Base-by-base conservation (phyloP, 2,888 invertebrate species). In the Anaspis maculata region DNA sequence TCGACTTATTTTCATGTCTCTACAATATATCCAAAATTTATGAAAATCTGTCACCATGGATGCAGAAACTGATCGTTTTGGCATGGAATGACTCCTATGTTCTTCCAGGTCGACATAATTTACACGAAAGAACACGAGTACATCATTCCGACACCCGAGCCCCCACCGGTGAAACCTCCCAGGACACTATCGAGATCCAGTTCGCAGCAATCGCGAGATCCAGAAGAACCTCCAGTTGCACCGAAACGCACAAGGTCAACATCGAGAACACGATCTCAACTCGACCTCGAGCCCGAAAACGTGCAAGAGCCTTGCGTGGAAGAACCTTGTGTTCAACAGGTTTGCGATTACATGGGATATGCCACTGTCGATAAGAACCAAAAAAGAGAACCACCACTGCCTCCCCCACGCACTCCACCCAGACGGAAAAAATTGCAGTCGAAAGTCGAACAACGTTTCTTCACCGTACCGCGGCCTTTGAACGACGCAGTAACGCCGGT, bases 281-380 rank as follows among this genome's bases (percentile, higher is more conserved):
- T 78, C 1, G 79, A 78, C 2, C 5, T 6, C 19, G 5, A 5
- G 5, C 19, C 19, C 19, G 19, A 19, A 5, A 5, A 6, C 19
- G 9, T 19, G 5, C 19, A 19, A n/a, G 49, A 52, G 44, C 51
- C 59, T 2, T 60, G 57, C 27, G 50, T 53, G 1, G 62, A 64
- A 46, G 60, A 60, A 36, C 61, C 58, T 4, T 68, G 67, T 28
- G 54, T 64, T 1, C 43, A 57, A 32, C 59, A 62, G 16, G 51
- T 66, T 3, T 53, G 64, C 6, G 65, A 52, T 34, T 52, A 52
- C 24, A 65, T 66, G 67, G 86, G 86, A 3, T 88, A 88, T 48
- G 83, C 87, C 7, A 74, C 80, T 15, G 80, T 88, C 25, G 83
- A 84, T 35, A 86, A 86, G 63, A 71, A 73, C 1, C 65, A 67